Evolutionary conservation across 2,888 invertebrate species (phyloP), one percentile per base, ranked within the genome.

Genomic region (Cryptophagus acutangulus): DNA sequence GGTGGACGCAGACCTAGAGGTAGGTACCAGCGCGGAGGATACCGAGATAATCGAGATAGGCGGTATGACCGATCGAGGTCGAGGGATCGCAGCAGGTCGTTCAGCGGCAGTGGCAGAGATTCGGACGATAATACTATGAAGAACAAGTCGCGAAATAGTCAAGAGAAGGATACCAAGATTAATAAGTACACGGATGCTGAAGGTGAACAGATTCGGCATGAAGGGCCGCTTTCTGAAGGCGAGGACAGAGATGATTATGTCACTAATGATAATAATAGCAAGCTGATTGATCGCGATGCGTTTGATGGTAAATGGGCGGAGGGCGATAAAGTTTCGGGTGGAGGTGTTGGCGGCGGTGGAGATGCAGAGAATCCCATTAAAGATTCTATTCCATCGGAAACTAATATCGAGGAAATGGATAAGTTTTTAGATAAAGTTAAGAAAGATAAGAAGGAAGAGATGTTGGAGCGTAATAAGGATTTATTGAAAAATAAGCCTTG

Each of bases 281-380:
- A 52, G 34, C 33, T 48, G 24, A 77, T 77, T 43, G 77, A 78
- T 62, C 70, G 79, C 36, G 79, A 79, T 62, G 76, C 78, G 49
- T 80, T 78, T 55, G 80, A 78, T 52, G 79, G 80, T 2, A 80
- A 79, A 61, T 79, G 80, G 79, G 78, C 78, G 0, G 79, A 78
- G 40, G 77, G 77, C 18, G 75, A 75, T 41, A 75, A 74, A 3
- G 61, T 50, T 31, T 58, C 52, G 6, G 55, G 45, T 35, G 53
- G 45, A 5, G 48, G 39, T 33, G 52, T 45, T 12, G 62, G n/a
- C 53, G 34, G 25, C 15, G 38, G 38, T 28, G 20, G 20, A 33
- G 31, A 17, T 14, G 36, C n/a, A 3, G 8, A 14, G 14, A 29
- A 29, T 29, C 8, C 6, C 5, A 5, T 16, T 5, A 31, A 15